Conservation (phyloP, 2,797 vertebrate species). For the Sarcoramphus papa region DNA sequence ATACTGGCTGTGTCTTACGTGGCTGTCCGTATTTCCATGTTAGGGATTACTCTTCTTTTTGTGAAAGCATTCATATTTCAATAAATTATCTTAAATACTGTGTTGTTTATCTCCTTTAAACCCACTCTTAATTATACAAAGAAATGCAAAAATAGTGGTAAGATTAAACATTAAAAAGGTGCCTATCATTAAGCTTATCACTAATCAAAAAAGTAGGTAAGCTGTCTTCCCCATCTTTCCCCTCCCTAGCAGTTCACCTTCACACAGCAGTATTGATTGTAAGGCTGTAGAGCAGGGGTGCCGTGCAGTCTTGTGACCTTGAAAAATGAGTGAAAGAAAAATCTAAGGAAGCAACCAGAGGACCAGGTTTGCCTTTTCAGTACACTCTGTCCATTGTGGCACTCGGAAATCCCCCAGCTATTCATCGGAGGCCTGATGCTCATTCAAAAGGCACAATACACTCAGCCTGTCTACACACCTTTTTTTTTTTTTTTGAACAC, state of each 20-base stretch:
- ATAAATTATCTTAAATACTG: fast-evolving
- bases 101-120: neutral
- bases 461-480: neutral
- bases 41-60: neutral
- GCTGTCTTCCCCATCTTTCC: neutral
- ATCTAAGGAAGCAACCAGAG: neutral
- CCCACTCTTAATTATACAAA: neutral
- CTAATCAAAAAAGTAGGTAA: neutral
- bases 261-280: neutral
- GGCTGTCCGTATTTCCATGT: neutral
- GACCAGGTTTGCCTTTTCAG: neutral
- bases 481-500: neutral
- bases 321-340: neutral
- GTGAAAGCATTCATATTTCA: neutral
- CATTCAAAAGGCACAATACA: neutral
- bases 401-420: neutral
- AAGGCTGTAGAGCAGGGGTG: neutral
- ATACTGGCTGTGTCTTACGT: neutral
- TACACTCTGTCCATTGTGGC: neutral
- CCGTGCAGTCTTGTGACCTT: neutral
- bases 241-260: neutral
- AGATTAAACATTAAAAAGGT: neutral
- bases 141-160: neutral
- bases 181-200: neutral
- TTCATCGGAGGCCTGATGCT: neutral